Evolutionary conservation across 1,140 invertebrate species (phyloP), one percentile per base, ranked within the genome.

Genomic region (Neotoxoptera formosana): DNA sequence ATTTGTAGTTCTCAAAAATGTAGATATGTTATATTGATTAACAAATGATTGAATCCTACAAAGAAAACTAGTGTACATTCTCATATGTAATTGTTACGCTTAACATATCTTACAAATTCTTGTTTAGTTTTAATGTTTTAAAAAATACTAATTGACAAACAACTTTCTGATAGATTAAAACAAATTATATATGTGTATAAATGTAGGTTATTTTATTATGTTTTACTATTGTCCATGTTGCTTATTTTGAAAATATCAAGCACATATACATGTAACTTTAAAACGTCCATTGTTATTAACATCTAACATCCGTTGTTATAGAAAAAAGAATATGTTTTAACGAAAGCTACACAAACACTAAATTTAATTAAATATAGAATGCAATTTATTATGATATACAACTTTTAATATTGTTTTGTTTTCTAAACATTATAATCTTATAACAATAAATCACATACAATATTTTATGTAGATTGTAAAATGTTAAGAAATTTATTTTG

Each of bases 81-180:
- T 23, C 51, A 48, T 60, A 67, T 91, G 90, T 91, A 76, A 91
- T 91, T 91, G 30, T 76, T 91, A 81, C 67, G 90, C 90, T 91
- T 91, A 91, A 81, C 90, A 81, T 91, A 91, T 91, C 90, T 91
- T 81, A 81, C 11, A 48, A 91, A 76, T 91, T 91, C 45, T 91
- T 91, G 88, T 90, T 23, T 90, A 90, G 88, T 90, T 60, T 90
- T 90, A 90, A 90, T 90, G 34, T 90, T 90, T 90, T 7, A 34
- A 47, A 87, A 51, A 88, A 86, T n/a, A 86, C n/a, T 88, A 51
- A 48, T 51, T 34, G 47, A 88, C 88, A 60, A 90, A 56, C 34
- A 89, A 89, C 7, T 53, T 25, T 90, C 25, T 6, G 34, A 90
- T 56, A 60, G 51, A 90, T 36, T 90, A 60, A 51, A 41, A 90